Percentiles rank a stretch among this genome's conserved stretches.
Evolutionary conservation across 2,888 invertebrate species (phyloP).

Genomic region (Graphium colonna): DNA sequence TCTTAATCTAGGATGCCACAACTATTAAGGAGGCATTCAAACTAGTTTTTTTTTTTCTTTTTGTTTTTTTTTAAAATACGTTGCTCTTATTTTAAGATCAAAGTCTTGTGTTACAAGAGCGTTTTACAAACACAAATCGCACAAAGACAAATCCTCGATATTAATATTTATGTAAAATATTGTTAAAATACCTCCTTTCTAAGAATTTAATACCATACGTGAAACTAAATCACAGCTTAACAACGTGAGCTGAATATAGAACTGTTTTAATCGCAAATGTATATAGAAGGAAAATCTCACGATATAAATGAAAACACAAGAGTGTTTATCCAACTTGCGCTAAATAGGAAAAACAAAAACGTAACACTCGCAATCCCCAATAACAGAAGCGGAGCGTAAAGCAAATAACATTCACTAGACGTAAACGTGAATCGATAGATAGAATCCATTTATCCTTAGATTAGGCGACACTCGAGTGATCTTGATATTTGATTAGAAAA

Average conservation of each 20-base stretch:
- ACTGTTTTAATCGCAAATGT: background rate
- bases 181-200: too few species aligned
- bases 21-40: too few species aligned
- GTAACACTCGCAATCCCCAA: constrained; percentile 24
- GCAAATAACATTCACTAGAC: constrained; percentile 30
- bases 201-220: too few species aligned
- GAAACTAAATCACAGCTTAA: background rate
- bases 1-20: too few species aligned
- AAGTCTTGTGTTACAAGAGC: too few species aligned
- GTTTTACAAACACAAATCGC: too few species aligned
- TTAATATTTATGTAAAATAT: too few species aligned
- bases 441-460: constrained; percentile 18
- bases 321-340: constrained; percentile 17
- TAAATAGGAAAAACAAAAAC: constrained; percentile 21
- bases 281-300: constrained; percentile 5
- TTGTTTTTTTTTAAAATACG: too few species aligned
- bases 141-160: too few species aligned
- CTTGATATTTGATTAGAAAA: constrained; percentile 1
- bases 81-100: too few species aligned
- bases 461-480: constrained; percentile 5
- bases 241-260: background rate
- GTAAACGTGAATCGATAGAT: constrained; percentile 20
- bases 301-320: constrained; percentile 15
- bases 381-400: constrained; percentile 32
- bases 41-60: too few species aligned